A percentile compares a stretch with the other conserved stretches of the same genome.
These are phyloP conservation scores for Pelosia muscerda DNA, from an alignment of 2,888 invertebrate species.

Conservation along the genomic window DNA sequence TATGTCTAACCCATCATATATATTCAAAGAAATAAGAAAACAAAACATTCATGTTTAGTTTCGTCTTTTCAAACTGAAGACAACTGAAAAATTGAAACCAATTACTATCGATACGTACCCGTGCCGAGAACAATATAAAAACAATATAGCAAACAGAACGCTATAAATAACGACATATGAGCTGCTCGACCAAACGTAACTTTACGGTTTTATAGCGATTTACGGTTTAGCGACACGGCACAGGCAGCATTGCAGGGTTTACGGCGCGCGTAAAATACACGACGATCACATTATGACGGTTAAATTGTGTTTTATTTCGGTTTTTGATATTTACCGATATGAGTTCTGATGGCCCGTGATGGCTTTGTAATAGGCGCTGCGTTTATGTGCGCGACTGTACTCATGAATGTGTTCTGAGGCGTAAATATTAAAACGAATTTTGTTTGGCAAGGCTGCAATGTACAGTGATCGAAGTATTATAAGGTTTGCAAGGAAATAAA, in stretches of 20 bases:
- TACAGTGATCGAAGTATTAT: background rate
- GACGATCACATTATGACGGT: constrained; percentile 28
- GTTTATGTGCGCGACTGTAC: background rate
- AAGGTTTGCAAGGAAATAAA: no score
- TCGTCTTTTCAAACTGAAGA: background rate
- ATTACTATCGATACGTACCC: background rate
- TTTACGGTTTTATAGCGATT: constrained; percentile 38
- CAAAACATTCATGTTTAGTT: no score
- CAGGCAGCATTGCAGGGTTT: constrained; percentile 29
- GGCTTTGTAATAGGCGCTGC: background rate
- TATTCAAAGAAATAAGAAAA: background rate
- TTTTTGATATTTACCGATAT: constrained; percentile 21
- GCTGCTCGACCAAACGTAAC: constrained; percentile 22
- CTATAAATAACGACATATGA: constrained; percentile 28
- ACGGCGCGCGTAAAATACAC: constrained; percentile 32
- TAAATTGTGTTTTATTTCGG: constrained; percentile 28
- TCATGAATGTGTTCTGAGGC: background rate
- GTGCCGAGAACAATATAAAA: constrained; percentile 20
- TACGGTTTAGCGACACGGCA: constrained; percentile 18
- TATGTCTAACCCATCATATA: no score
- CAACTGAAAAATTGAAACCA: background rate
- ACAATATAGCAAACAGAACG: constrained; percentile 18
- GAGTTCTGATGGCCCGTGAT: background rate
- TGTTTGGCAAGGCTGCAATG: background rate
- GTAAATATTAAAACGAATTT: background rate